Percentiles rank a stretch among this genome's conserved stretches.
Evolutionary conservation across 2,113 vertebrate species (phyloP).

Genomic region (Cathartes aura): DNA sequence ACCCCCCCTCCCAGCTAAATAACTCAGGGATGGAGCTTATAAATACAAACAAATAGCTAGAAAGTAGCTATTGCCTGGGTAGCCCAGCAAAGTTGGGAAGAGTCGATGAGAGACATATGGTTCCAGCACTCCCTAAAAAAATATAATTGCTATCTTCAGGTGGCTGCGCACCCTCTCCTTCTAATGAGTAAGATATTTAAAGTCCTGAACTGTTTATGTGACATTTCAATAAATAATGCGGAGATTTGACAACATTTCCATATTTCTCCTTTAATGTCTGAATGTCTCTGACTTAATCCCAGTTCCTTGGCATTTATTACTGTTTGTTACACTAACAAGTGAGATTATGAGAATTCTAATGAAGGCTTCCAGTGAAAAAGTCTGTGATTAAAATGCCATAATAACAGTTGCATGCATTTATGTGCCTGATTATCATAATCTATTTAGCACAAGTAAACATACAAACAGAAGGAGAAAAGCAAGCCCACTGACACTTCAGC

Average conservation of each 20-base stretch:
- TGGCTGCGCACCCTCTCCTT: slow-evolving; percentile 38
- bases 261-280: slow-evolving; percentile 83
- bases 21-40: neutral
- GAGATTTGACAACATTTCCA: slow-evolving; percentile 84
- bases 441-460: slow-evolving; percentile 92
- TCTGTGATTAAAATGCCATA: slow-evolving; percentile 91
- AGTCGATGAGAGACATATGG: slow-evolving; percentile 33
- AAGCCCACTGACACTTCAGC: slow-evolving; percentile 73
- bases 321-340: slow-evolving; percentile 90
- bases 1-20: accelerated
- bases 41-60: accelerated
- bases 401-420: slow-evolving; percentile 88
- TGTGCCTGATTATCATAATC: slow-evolving; percentile 93
- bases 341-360: slow-evolving; percentile 96
- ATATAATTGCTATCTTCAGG: slow-evolving; percentile 67
- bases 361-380: slow-evolving; percentile 86
- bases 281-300: slow-evolving; percentile 84
- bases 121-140: slow-evolving; percentile 8
- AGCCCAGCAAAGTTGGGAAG: slow-evolving; percentile 9
- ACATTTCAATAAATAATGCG: slow-evolving; percentile 88
- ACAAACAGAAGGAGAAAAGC: slow-evolving; percentile 86
- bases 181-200: slow-evolving; percentile 79
- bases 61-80: neutral
- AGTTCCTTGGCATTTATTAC: slow-evolving; percentile 87
- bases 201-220: slow-evolving; percentile 79